Base-by-base conservation (phyloP, 2,113 vertebrate species). In the Apeltes quadracus region DNA sequence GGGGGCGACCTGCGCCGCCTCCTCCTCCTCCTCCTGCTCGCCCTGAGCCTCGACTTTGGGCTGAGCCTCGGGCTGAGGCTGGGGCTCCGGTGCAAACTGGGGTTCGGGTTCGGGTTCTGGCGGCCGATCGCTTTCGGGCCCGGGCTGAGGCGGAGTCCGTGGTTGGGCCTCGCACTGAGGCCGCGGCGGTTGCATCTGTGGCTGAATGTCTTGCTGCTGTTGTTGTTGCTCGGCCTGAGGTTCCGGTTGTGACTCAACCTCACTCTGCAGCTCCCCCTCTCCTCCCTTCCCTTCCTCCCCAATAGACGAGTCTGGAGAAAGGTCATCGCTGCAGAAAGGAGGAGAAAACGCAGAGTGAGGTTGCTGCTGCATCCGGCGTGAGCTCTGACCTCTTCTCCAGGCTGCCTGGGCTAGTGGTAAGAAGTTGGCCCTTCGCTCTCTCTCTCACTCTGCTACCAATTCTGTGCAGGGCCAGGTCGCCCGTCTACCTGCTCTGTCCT, bases 271-370 rank as follows among this genome's bases (percentile, higher is more conserved):
- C 92, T 93, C 93, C 85, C 93, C 95, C 92, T 90, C 91, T 87
- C 93, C 93, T 94, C 95, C 93, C 78, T 87, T 90, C 91, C 79
- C 90, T 92, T 94, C 94, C 95, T 95, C 83, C 82, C 90, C 90
- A 75, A 85, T 53, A 87, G 90, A 82, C 32, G 88, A 82, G 55
- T 89, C 90, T 79, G 85, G 84, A 82, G 89, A 85, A 90, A 90
- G 88, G 87, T 94, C 93, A 89, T 94, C 92, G 90, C 93, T 93
- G 93, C 90, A 91, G 92, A 94, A 93, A 93, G 92, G 92, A 93
- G 92, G 92, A 94, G 93, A 94, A 94, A 94, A 93, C 67, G 91
- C 92, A 94, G 92, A 93, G 91, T 93, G 91, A 93, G 90, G 93
- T 86, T 83, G 87, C 89, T 91, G 89, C 90, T 84, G 88, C 85